These are phyloP conservation scores for Heliconius erato DNA, from an alignment of 2,888 invertebrate species.

Conservation along the genomic window DNA sequence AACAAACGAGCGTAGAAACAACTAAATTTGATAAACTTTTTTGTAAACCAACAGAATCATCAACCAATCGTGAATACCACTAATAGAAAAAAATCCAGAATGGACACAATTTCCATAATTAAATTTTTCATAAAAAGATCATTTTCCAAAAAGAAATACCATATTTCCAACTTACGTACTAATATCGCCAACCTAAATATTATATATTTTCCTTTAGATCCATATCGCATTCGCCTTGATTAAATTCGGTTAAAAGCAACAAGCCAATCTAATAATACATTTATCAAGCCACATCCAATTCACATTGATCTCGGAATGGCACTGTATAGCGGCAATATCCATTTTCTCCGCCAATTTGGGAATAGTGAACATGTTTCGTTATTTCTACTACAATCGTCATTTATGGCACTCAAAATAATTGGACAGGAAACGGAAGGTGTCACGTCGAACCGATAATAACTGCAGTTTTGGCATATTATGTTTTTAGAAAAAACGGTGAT, in stretches of 20 bases:
- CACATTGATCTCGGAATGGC: slow-evolving; percentile 30
- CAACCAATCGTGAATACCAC: too few relatives aligned
- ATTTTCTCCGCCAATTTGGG: slow-evolving; percentile 41
- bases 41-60: too few relatives aligned
- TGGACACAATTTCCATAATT: too few relatives aligned
- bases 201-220: neutral
- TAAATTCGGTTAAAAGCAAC: slow-evolving; percentile 24
- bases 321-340: slow-evolving; percentile 34
- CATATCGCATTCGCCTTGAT: slow-evolving; percentile 21
- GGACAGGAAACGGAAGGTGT: slow-evolving; percentile 38
- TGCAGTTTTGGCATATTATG: slow-evolving; percentile 16
- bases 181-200: neutral
- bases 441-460: slow-evolving; percentile 27
- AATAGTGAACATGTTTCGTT: slow-evolving; percentile 39
- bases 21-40: too few relatives aligned
- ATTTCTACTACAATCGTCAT: slow-evolving; percentile 46
- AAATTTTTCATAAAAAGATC: too few relatives aligned
- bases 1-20: too few relatives aligned
- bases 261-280: slow-evolving; percentile 29
- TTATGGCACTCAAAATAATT: slow-evolving; percentile 40
- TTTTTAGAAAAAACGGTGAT: neutral
- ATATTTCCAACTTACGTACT: neutral
- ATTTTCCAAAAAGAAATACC: too few relatives aligned
- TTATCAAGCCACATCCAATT: slow-evolving; percentile 30
- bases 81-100: too few relatives aligned